phyloP scores from a whole-genome alignment of 2,113 vertebrate species.

The Delphinapterus leucas region DNA sequence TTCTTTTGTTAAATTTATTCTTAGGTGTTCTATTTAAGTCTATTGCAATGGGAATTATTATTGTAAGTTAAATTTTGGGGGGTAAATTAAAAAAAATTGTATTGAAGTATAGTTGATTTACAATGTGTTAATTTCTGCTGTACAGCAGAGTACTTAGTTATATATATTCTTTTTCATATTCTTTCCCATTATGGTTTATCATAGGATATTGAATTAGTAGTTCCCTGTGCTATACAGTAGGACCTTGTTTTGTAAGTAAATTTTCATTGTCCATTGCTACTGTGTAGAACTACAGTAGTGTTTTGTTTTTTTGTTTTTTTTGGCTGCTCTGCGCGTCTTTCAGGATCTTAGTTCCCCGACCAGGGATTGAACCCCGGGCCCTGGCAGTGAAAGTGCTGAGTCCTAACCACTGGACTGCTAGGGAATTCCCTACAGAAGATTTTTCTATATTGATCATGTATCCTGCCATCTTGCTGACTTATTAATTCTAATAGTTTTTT shows the following conservation, averaged over 20 bases:
- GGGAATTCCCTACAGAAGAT: not conserved
- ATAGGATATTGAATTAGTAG: not conserved
- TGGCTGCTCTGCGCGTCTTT: not conserved
- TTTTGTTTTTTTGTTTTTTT: not conserved
- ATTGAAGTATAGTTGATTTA: not conserved
- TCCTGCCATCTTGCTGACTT: not conserved
- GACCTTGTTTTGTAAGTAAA: not conserved
- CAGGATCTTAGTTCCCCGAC: not conserved
- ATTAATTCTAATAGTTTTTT: not conserved
- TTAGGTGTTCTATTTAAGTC: not conserved
- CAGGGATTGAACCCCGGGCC: not conserved
- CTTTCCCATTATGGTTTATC: not conserved
- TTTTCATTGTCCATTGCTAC: not conserved
- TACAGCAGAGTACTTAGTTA: not conserved
- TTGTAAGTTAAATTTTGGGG: not conserved
- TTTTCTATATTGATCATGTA: not conserved
- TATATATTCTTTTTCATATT: not conserved
- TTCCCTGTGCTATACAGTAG: not conserved
- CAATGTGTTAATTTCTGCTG: not conserved
- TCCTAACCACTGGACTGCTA: not conserved
- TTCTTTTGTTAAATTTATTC: conserved; percentile 12
- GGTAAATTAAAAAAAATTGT: not conserved
- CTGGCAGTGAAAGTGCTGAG: not conserved
- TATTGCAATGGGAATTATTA: not conserved
- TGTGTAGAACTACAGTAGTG: not conserved